phyloP scores from a whole-genome alignment of 2,113 vertebrate genomes.

The Odocoileus hemionus region DNA sequence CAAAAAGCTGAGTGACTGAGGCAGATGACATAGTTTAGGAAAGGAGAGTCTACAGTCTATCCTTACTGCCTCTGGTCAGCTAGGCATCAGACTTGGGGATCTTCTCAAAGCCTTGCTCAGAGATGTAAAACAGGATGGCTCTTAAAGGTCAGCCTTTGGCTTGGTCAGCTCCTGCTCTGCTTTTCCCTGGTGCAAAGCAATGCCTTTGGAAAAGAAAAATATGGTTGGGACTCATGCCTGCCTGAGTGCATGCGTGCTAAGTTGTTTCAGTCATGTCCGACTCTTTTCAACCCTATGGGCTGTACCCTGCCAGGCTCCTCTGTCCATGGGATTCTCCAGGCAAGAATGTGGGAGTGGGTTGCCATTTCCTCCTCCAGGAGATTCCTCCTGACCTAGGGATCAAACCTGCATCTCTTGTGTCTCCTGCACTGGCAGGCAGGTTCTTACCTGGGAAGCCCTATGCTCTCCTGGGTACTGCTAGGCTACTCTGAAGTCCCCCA shows the following conservation, averaged over 20 bases:
- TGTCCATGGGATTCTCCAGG: background rate
- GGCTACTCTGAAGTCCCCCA: background rate
- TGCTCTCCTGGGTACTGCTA: background rate
- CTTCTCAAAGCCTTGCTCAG: background rate
- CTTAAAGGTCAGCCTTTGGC: background rate
- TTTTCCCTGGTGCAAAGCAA: background rate
- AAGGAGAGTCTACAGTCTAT: background rate
- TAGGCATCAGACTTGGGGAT: background rate
- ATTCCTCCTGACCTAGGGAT: background rate
- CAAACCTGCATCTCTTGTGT: background rate
- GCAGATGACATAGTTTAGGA: background rate
- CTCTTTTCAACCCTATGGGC: background rate
- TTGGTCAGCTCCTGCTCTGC: background rate
- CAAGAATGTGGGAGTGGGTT: background rate
- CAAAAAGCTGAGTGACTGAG: background rate
- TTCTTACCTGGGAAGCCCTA: background rate
- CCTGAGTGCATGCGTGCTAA: background rate
- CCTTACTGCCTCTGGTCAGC: background rate
- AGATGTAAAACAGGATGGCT: background rate
- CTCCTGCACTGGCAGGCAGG: background rate
- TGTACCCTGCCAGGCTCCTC: background rate
- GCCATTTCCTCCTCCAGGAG: background rate
- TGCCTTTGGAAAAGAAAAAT: background rate
- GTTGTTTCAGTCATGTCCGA: background rate
- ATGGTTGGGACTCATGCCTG: accelerated